Base-by-base conservation (phyloP, 2,888 invertebrate species). In the Carcina quercana region DNA sequence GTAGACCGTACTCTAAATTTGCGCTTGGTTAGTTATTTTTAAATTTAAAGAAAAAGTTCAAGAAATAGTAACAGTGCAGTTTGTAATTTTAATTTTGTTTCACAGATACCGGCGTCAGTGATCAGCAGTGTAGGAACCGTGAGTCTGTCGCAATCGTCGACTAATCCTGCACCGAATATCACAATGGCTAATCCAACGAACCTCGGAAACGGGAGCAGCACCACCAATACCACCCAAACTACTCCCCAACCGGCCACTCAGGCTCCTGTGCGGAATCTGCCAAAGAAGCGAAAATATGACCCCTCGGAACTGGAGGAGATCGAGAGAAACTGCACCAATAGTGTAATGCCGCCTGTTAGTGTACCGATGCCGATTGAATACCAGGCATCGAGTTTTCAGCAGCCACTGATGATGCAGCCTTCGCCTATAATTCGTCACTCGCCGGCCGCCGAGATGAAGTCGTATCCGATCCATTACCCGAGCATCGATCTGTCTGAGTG, bases 231-330 rank as follows among this genome's bases (percentile, higher is more conserved):
- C n/a, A n/a, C n/a, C n/a, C n/a, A n/a, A n/a, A 60, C 44, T 40
- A 50, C 57, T 41, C 47, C 70, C 32, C 53, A 65, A 15, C 55
- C 68, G 11, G 45, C 62, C 1, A 78, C 86, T 15, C 86, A 86
- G 50, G 80, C 83, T 34, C 86, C 89, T 40, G 88, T 89, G 43
- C 86, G 92, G 42, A 94, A 94, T 69, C 89, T 97, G 64, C 97
- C 97, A 35, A 97, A 97, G 79, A 97, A 97, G 79, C 88, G 97
- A 43, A 95, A 95, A 78, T 94, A 91, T 61, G 91, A 92, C 70
- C 91, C 90, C 25, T 89, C 92, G 25, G 91, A 92, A 55, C 76
- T 92, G 35, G 93, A 93, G 68, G 91, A 91, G 54, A 86, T 87
- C 50, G 87, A 87, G 53, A 79, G 84, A 39, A 79, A 55, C 48